These are phyloP conservation scores for Bombus waltoni DNA, from an alignment of 1,140 invertebrate species.

Conservation along the genomic window DNA sequence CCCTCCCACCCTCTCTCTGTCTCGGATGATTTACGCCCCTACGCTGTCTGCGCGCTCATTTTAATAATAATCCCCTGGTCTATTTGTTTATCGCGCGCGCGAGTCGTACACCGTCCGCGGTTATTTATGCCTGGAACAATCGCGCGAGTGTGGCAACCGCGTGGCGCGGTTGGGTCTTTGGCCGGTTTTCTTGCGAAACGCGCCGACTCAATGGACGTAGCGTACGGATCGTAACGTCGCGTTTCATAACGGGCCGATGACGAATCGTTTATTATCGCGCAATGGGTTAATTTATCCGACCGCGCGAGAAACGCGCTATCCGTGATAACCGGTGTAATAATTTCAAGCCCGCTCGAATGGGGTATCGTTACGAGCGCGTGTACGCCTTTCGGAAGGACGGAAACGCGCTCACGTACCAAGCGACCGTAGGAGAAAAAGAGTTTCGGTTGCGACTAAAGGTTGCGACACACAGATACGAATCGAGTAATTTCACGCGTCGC, in stretches of 20 bases:
- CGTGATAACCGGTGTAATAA: neutral
- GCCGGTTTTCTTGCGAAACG: slow-evolving; percentile 23
- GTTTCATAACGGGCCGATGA: slow-evolving; percentile 12
- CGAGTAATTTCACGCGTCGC: slow-evolving; percentile 23
- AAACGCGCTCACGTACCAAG: neutral
- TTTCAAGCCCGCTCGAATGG: neutral
- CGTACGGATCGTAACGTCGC: neutral
- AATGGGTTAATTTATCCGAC: slow-evolving; percentile 13
- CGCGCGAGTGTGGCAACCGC: slow-evolving; percentile 20
- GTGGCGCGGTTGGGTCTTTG: neutral
- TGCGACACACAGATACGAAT: slow-evolving; percentile 13
- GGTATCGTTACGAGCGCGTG: neutral
- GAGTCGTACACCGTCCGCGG: neutral
- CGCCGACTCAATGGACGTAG: neutral
- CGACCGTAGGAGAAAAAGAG: neutral
- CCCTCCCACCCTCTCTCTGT: neutral
- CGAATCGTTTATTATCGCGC: slow-evolving; percentile 37
- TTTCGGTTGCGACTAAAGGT: neutral
- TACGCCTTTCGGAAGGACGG: neutral
- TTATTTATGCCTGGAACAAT: slow-evolving; percentile 36
- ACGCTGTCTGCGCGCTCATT: slow-evolving; percentile 22
- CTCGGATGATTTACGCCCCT: slow-evolving; percentile 17
- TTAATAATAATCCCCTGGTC: slow-evolving; percentile 41
- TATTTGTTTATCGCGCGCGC: slow-evolving; percentile 22
- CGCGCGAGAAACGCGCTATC: neutral